Evolutionary conservation across 1,140 invertebrate genomes (phyloP).

Genomic region (Pinna nobilis): DNA sequence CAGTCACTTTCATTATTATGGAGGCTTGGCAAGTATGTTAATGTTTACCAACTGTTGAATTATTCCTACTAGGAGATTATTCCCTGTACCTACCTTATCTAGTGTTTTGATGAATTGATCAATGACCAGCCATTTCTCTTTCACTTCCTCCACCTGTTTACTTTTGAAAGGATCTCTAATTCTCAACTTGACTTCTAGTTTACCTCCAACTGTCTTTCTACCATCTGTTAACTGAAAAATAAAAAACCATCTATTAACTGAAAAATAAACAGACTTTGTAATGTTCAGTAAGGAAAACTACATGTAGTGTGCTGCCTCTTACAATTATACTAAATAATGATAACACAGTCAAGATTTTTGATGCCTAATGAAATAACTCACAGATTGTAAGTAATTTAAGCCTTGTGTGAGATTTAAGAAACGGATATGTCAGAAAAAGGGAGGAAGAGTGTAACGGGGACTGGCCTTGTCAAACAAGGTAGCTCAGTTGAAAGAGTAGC

Average conservation of each 20-base stretch:
- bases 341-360: too few relatives aligned
- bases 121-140: slow-evolving; percentile 93
- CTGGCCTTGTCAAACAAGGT: too few relatives aligned
- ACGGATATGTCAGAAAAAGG: too few relatives aligned
- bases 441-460: too few relatives aligned
- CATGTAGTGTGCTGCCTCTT: not conserved
- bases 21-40: too few relatives aligned
- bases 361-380: too few relatives aligned
- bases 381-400: too few relatives aligned
- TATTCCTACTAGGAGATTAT: too few relatives aligned
- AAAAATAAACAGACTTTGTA: not conserved
- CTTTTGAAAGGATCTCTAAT: slow-evolving; percentile 92
- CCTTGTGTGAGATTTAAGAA: too few relatives aligned
- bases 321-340: not conserved
- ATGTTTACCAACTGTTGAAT: too few relatives aligned
- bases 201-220: slow-evolving; percentile 89
- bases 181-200: slow-evolving; percentile 92
- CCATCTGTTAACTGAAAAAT: slow-evolving; percentile 86
- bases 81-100: slow-evolving; percentile 34
- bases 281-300: not conserved
- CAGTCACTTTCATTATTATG: too few relatives aligned
- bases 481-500: too few relatives aligned
- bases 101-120: slow-evolving; percentile 73
- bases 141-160: slow-evolving; percentile 92
- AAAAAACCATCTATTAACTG: not conserved